A percentile compares a stretch with the other conserved stretches of the same genome.
Evolutionary conservation across 2,113 vertebrate species (phyloP).

Genomic region (Sterrhoptilus dennistouni): DNA sequence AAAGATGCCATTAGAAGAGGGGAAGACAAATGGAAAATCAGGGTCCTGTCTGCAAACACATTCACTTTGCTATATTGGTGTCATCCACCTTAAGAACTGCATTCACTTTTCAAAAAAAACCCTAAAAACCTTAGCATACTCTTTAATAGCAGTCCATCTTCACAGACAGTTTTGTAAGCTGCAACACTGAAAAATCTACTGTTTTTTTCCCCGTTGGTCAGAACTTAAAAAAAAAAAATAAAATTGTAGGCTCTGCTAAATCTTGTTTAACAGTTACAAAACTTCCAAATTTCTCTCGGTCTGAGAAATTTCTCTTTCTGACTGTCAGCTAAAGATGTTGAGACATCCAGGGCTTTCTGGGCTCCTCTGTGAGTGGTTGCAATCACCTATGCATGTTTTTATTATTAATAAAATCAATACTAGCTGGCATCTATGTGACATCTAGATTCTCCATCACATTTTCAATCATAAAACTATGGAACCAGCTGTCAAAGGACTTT

Average conservation of each 20-base stretch:
- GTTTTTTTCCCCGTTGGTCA: neutral
- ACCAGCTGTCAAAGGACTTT: neutral
- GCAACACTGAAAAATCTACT: neutral
- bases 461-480: neutral
- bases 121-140: neutral
- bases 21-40: neutral
- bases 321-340: neutral
- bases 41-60: neutral
- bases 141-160: neutral
- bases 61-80: neutral
- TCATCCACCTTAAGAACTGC: neutral
- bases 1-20: neutral
- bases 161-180: neutral
- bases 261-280: neutral
- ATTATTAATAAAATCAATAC: neutral
- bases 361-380: neutral
- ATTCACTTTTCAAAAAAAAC: neutral
- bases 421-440: neutral
- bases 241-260: neutral
- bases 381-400: neutral
- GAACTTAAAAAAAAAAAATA: neutral
- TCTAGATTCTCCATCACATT: neutral
- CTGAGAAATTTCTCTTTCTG: too few relatives aligned
- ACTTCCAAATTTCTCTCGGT: neutral
- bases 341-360: neutral